Evolutionary conservation across 2,113 vertebrate genomes (phyloP), one percentile per base, ranked within the genome.

Genomic region (Vulpes vulpes): DNA sequence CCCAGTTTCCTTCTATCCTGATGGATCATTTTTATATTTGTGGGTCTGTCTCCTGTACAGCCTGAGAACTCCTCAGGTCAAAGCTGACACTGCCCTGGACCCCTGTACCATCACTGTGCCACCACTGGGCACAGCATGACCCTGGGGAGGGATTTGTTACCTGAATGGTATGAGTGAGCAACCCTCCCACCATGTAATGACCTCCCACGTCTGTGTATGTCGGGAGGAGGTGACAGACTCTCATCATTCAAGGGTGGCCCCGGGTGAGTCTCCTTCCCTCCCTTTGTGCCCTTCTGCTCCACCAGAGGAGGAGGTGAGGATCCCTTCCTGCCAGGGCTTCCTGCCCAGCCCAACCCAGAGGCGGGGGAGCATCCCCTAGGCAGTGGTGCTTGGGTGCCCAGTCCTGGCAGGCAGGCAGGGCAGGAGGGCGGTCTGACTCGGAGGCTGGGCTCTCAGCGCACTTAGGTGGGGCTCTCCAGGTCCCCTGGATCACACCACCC

Each of bases 81-180:
- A 57, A 49, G 9, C 19, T 27, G 35, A 35, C 62, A 65, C 8
- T 20, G 32, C 53, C 84, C 62, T 59, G 22, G 64, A 59, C 16
- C 55, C 49, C 35, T 4, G 76, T 17, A 10, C 79, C 1, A 2
- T 16, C 7, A 0, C 43, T 20, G 1, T 2, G 43, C n/a, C 49
- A 22, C 19, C 6, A 0, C 14, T 4, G 69, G 11, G 20, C 79
- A 67, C 69, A 11, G 6, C 2, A 32, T 1, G n/a, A 9, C 60
- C n/a, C 49, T 49, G 5, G 49, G 35, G 59, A 84, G 3, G 59
- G 23, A 23, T n/a, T 1, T 64, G 65, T 17, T 38, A 12, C 25
- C 4, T 5, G 22, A 11, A 27, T 15, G 14, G 43, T 9, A 6
- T 0, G n/a, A 65, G 67, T 32, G 64, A 12, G 55, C 35, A 86